A percentile compares a stretch with the other conserved stretches of the same genome.
Conservation (phyloP, 2,113 vertebrate genomes). For the Pseudorectes ferrugineus region DNA sequence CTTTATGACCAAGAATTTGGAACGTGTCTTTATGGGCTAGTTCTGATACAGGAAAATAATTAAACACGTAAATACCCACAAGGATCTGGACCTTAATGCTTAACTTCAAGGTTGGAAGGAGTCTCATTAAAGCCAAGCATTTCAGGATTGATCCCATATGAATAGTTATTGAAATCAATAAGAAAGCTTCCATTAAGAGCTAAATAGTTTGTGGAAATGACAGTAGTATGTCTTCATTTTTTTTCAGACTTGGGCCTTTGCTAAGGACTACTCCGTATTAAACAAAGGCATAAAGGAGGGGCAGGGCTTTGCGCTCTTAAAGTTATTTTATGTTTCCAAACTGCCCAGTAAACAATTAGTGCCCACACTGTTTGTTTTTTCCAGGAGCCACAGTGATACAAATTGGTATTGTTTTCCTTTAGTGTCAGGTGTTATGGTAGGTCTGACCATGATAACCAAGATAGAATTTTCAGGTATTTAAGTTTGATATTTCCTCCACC, state of each 20-base stretch:
- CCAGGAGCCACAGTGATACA: not conserved
- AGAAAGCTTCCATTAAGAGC: not conserved
- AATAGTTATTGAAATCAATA: not conserved
- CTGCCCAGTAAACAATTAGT: not conserved
- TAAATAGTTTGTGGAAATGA: not conserved
- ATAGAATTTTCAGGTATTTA: not conserved
- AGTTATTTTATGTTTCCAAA: not conserved
- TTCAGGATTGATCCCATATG: not conserved
- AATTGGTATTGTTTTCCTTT: not conserved
- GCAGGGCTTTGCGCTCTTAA: not conserved
- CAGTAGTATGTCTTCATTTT: not conserved
- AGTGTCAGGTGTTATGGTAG: not conserved
- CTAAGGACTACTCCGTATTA: not conserved
- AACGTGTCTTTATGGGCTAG: not conserved
- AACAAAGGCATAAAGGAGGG: not conserved
- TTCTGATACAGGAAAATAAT: constrained; percentile 45
- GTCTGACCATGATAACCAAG: not conserved
- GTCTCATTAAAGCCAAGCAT: not conserved
- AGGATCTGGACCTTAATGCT: constrained; percentile 16
- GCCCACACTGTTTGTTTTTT: not conserved
- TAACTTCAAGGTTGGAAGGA: constrained; percentile 2
- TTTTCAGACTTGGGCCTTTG: not conserved
- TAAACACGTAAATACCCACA: constrained; percentile 24
- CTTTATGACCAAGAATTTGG: constrained; percentile 52
- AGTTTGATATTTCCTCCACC: not conserved